Percentiles rank a stretch among this genome's conserved stretches.
Conservation (phyloP, 2,888 invertebrate genomes). For the Macaria liturata region DNA sequence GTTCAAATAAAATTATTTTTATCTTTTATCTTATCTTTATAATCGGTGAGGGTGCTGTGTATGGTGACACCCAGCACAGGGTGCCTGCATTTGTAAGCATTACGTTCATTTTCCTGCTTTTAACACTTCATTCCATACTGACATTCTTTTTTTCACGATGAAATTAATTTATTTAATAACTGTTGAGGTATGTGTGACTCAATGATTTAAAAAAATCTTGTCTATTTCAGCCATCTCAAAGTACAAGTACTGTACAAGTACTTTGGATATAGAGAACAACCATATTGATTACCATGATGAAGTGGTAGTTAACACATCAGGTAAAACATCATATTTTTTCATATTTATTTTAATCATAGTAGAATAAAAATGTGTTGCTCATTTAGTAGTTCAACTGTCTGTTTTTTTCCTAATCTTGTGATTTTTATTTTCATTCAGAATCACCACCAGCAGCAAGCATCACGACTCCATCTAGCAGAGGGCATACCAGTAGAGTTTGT, state of each 20-base stretch:
- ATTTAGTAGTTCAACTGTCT: conserved; percentile 1
- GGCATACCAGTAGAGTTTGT: conserved; percentile 5
- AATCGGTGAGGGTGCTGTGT: conserved; percentile 6
- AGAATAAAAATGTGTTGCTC: not conserved
- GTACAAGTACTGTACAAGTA: not conserved
- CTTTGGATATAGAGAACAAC: not conserved
- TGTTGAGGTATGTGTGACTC: not conserved
- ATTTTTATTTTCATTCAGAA: conserved; percentile 3
- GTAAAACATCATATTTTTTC: conserved; percentile 3
- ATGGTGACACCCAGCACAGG: not conserved
- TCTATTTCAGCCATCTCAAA: conserved; percentile 1
- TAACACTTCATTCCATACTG: not conserved
- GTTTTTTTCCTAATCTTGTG: not conserved
- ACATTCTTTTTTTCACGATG: not conserved
- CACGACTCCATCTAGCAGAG: conserved; percentile 1
- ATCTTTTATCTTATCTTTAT: too few relatives aligned
- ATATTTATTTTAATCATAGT: not conserved
- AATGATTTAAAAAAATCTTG: conserved; percentile 1
- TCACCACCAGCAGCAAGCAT: conserved; percentile 1
- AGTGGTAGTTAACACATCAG: conserved; percentile 3
- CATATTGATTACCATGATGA: not conserved
- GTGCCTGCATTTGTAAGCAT: conserved; percentile 8
- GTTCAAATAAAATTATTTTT: too few relatives aligned
- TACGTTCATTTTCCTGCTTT: too few relatives aligned
- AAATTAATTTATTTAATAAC: not conserved